phyloP scores from a whole-genome alignment of 2,113 vertebrate genomes.

The Benitochromis conjunctus region DNA sequence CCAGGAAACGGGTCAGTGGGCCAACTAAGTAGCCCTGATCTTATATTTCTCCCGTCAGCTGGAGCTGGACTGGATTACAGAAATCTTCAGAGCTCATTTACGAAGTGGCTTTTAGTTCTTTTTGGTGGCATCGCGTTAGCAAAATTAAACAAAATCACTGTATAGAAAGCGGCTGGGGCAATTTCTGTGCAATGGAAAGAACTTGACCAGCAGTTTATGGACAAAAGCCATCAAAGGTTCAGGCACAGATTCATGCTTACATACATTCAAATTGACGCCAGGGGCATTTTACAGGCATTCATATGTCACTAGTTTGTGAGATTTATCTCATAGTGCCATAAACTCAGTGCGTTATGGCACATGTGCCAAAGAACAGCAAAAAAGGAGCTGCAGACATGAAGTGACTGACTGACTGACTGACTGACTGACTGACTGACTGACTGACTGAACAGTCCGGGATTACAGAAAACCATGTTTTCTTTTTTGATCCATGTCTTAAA shows the following conservation, averaged over 20 bases:
- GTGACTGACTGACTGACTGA: no score
- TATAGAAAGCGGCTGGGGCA: background rate
- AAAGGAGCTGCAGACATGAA: no score
- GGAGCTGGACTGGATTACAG: slow-evolving; percentile 18
- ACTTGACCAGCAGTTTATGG: background rate
- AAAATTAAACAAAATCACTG: background rate
- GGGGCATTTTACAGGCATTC: background rate
- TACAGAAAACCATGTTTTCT: background rate
- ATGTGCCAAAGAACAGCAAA: rapidly evolving
- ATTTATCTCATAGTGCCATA: background rate
- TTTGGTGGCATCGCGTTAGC: background rate
- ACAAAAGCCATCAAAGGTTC: rapidly evolving
- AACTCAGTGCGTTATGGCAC: no score
- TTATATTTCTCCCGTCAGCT: slow-evolving; percentile 10
- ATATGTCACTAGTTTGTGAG: background rate
- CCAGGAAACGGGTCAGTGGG: no score
- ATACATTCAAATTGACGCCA: background rate
- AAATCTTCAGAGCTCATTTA: slow-evolving; percentile 6
- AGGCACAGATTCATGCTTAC: background rate
- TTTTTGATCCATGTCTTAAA: background rate
- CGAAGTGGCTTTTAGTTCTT: background rate
- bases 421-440: no score
- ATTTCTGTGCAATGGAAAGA: background rate
- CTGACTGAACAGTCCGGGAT: rapidly evolving
- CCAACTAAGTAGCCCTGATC: background rate